Evolutionary conservation across 1,140 invertebrate species (phyloP).

Genomic region (Micrasema longulum): DNA sequence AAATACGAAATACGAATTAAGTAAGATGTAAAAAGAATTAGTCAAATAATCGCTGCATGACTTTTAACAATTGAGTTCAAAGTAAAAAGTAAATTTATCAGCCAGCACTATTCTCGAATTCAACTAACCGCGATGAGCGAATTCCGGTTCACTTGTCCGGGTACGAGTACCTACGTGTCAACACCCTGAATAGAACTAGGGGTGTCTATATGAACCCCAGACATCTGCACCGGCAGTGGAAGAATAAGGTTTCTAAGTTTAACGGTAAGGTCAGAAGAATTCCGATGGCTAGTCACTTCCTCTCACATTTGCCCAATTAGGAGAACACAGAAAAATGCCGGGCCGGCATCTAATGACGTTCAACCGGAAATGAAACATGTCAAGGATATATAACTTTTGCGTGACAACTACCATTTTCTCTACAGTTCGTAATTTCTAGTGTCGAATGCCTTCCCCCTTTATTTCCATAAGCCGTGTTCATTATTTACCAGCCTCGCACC

Average conservation of each 20-base stretch:
- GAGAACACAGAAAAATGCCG: constrained; percentile 23
- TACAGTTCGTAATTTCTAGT: constrained; percentile 45
- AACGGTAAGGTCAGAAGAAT: background rate
- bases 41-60: too few species aligned
- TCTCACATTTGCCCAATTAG: background rate
- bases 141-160: background rate
- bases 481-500: constrained; percentile 5
- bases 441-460: constrained; percentile 39
- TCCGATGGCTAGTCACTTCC: constrained; percentile 27
- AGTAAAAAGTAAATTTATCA: background rate
- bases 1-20: too few species aligned
- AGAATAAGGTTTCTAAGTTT: background rate
- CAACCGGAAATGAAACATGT: constrained; percentile 52
- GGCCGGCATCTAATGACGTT: constrained; percentile 40
- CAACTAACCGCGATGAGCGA: background rate
- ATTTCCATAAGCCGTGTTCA: constrained; percentile 38
- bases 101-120: background rate
- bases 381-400: constrained; percentile 42
- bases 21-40: too few species aligned
- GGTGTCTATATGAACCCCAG: too few species aligned
- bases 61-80: too few species aligned
- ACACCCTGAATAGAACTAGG: background rate
- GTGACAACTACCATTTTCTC: constrained; percentile 52
- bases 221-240: background rate
- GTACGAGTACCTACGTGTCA: constrained; percentile 4